phyloP scores from a whole-genome alignment of 1,140 invertebrate species.

The Periplaneta americana region DNA sequence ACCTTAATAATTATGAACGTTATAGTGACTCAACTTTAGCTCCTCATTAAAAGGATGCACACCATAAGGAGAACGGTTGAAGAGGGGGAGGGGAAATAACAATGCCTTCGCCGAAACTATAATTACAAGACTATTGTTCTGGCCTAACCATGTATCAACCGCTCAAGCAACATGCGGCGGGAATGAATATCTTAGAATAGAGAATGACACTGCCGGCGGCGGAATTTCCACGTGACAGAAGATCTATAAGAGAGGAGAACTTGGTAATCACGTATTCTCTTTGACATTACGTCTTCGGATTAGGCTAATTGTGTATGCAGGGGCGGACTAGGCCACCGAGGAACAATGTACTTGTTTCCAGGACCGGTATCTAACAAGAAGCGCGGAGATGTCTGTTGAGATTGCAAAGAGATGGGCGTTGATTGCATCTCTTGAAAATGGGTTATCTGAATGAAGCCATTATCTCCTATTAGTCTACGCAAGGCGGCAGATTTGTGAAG shows the following conservation, averaged over 20 bases:
- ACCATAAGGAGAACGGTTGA: not conserved
- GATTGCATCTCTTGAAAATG: no score
- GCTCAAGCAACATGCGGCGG: not conserved
- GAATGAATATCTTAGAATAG: not conserved
- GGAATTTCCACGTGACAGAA: not conserved
- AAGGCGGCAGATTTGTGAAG: no score
- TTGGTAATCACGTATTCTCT: not conserved
- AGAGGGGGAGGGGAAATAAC: not conserved
- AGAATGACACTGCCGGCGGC: not conserved
- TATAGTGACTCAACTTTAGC: not conserved
- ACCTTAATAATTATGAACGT: not conserved
- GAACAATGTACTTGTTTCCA: not conserved
- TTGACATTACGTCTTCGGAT: not conserved
- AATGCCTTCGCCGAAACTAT: not conserved
- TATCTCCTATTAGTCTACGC: no score
- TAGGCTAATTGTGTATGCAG: not conserved
- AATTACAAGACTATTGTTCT: not conserved
- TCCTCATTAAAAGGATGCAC: not conserved
- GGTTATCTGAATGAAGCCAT: no score
- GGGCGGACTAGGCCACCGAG: not conserved
- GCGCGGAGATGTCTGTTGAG: not conserved
- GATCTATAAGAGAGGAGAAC: not conserved
- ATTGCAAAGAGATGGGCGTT: no score
- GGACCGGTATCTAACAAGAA: not conserved
- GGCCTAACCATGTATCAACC: not conserved